Evolutionary conservation across 37 sponge, comb jelly and placozoan species (phyloP), one percentile per base, ranked within the genome.

Genomic region (Bolinopsis microptera): DNA sequence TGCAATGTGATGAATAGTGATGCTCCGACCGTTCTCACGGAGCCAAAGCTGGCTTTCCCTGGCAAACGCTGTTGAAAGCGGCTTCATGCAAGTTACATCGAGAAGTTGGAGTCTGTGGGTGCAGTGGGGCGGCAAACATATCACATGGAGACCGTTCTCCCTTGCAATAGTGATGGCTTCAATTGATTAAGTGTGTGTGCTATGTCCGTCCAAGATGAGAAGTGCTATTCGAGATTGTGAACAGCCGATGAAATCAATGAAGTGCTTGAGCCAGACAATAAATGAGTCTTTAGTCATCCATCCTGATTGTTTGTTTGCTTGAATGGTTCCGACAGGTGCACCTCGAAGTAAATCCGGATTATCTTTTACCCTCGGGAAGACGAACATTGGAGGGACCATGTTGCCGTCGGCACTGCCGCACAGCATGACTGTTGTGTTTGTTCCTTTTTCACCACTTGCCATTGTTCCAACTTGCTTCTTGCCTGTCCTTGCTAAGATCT

Each of bases 341-440:
- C 75, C 75, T 26, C 75, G 75, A 72, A 72, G 75, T 8, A 26
- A 22, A 22, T 72, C 75, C n/a, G 75, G 75, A 72, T 72, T 72
- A 72, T 72, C 28, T 25, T 72, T 67, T 21, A 22, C 21, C 68
- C 68, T 67, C 13, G 68, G 68, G 21, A 67, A 67, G 21, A 67
- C 68, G 21, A 67, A 67, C 68, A 67, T 67, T 13, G 68, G 68
- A 67, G 68, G 68, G 18, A 67, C 68, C 68, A 13, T 22, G 18
- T 67, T 21, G 18, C 68, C 68, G 21, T 22, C 68, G 18, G 68
- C 68, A 67, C 21, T 67, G 68, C 68, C 68, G 21, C 68, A 67
- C 18, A 67, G 68, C 13, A 67, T 13, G 21, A 67, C 68, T 22
- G 68, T 67, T 22, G 21, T 21, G 21, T 67, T 67, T 67, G 68